These are phyloP conservation scores for Macrosoma leucophasiata DNA, from an alignment of 2,888 invertebrate species.

Conservation along the genomic window DNA sequence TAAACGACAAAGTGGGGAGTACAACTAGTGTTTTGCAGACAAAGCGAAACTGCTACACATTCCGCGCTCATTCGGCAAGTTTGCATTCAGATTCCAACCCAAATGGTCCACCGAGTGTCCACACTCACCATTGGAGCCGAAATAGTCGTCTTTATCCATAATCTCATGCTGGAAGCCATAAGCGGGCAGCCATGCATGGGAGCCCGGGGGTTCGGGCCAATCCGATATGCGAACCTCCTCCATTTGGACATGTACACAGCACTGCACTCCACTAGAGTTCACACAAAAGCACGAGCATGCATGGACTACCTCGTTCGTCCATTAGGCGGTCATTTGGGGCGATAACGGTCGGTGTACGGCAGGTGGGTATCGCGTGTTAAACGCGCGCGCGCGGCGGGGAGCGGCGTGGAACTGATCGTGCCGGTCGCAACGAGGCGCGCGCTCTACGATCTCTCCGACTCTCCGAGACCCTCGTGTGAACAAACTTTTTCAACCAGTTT, in stretches of 20 bases:
- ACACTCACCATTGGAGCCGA: conserved; percentile 78
- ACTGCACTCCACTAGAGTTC: conserved; percentile 65
- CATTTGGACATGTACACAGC: conserved; percentile 69
- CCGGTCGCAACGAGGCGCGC: conserved; percentile 37
- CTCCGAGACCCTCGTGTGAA: conserved; percentile 26
- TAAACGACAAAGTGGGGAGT: conserved; percentile 14
- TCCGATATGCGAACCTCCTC: conserved; percentile 80
- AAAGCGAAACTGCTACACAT: conserved; percentile 35
- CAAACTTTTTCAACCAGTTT: conserved; percentile 31
- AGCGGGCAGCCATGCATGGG: conserved; percentile 86
- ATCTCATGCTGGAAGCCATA: conserved; percentile 84
- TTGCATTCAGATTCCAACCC: conserved; percentile 26
- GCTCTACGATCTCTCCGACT: conserved; percentile 59
- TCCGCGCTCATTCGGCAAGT: conserved; percentile 31
- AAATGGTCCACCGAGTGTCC: conserved; percentile 23
- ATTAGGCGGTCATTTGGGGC: conserved; percentile 70
- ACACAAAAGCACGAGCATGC: conserved; percentile 66
- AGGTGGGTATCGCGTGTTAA: conserved; percentile 26
- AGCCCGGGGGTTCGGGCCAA: conserved; percentile 81
- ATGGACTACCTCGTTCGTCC: conserved; percentile 70
- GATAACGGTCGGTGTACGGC: conserved; percentile 56
- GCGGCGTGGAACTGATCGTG: conserved; percentile 51
- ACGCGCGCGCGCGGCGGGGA: conserved; percentile 58
- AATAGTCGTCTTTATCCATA: conserved; percentile 79
- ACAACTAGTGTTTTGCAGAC: conserved; percentile 23